Conservation (phyloP, 2,888 invertebrate species). For the Nipponacmea schrenckii region DNA sequence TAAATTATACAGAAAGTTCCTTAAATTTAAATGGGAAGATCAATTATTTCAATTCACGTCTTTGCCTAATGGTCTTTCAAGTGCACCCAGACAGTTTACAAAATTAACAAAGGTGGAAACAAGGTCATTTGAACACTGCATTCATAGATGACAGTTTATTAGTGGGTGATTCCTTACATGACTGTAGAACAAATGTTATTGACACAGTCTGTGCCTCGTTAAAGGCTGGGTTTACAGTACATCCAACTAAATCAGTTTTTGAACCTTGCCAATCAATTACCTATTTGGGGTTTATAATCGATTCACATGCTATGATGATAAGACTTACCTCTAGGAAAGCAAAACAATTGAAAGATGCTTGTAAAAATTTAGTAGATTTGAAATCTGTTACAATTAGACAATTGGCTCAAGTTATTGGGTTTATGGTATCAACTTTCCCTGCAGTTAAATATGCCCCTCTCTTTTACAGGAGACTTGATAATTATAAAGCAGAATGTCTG, state of each 20-base stretch:
- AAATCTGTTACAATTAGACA: background rate
- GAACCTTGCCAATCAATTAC: conserved; percentile 9
- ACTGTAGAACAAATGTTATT: background rate
- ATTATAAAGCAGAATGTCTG: background rate
- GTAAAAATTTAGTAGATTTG: background rate
- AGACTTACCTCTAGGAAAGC: conserved; percentile 34
- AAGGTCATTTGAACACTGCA: conserved; percentile 1
- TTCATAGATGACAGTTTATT: conserved; percentile 17
- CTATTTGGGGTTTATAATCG: conserved; percentile 8
- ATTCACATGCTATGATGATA: conserved; percentile 20
- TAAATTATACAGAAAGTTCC: background rate
- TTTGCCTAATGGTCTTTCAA: conserved; percentile 8
- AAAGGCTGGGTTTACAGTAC: conserved; percentile 8
- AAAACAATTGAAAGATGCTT: no score
- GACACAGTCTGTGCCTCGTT: background rate
- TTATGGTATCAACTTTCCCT: background rate
- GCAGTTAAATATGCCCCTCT: background rate
- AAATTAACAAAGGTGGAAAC: conserved; percentile 6
- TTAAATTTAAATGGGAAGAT: background rate
- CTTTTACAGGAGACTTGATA: no score
- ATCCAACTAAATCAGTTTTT: background rate
- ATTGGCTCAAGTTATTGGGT: conserved; percentile 3
- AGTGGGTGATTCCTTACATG: conserved; percentile 23
- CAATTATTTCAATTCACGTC: conserved; percentile 4
- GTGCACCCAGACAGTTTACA: background rate